Base-by-base conservation (phyloP, 2,797 vertebrate species). In the Artibeus lituratus region DNA sequence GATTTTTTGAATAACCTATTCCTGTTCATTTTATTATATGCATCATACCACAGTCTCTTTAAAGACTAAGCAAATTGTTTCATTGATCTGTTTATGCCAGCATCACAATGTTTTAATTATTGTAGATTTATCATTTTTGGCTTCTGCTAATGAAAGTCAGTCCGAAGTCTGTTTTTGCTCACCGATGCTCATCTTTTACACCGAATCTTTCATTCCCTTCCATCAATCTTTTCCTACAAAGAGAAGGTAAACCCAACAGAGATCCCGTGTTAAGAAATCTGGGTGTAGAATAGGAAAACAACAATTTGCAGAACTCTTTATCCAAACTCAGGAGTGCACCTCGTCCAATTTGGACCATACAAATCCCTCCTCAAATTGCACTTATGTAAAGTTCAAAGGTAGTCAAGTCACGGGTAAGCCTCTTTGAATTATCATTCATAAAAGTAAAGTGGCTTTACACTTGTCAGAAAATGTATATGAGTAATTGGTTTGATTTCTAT, bases 21-120 rank as follows among this genome's bases (percentile, higher is more conserved):
- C n/a, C 15, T 90, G 96, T 90, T 94, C 51, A 94, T 83, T 97
- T 85, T 84, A 95, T 95, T 72, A 77, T 65, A 90, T 93, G 47
- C 5, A 93, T 80, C 74, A 91, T 47, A 87, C 67, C 49, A 55
- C 51, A 92, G 74, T 91, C 86, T 87, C 90, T 89, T 91, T 95
- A 97, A 94, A 35, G 91, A 87, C 69, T 55, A 72, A 39, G 47
- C 44, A 92, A 95, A 67, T 81, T 74, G 53, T 29, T 81, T 62
- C 76, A 87, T 12, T 92, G 92, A 94, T 95, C 39, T 83, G 82
- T 86, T 94, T 94, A 82, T 92, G 42, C 76, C 87, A 80, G 62
- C 21, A 86, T 81, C 65, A 35, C 24, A 84, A 51, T 47, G 51
- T 93, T 94, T 95, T 95, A 96, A 95, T 94, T 95, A 92, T 29